Evolutionary conservation across 2,888 invertebrate genomes (phyloP).

Genomic region (Boloria euphrosyne): DNA sequence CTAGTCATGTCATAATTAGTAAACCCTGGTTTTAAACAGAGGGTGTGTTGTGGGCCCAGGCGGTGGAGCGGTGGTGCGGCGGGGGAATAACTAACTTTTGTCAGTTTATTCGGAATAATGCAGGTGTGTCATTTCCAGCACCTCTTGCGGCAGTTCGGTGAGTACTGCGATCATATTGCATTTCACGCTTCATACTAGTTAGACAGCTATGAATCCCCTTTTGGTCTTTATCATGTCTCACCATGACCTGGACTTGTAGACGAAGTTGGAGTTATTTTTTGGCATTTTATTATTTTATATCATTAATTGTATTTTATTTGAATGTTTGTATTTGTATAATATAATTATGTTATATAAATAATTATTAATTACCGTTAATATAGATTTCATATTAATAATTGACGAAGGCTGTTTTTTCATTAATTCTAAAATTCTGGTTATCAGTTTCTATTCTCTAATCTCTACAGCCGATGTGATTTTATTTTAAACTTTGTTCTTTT

Average conservation of each 20-base stretch:
- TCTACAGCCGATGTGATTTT: too few relatives aligned
- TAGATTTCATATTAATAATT: too few relatives aligned
- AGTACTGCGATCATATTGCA: constrained; percentile 60
- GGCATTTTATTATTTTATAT: too few relatives aligned
- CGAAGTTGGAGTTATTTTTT: too few relatives aligned
- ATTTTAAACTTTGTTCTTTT: too few relatives aligned
- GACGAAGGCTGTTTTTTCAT: too few relatives aligned
- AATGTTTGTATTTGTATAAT: too few relatives aligned
- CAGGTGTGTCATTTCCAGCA: constrained; percentile 84
- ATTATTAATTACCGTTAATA: too few relatives aligned
- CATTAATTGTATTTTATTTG: too few relatives aligned
- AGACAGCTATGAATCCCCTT: constrained; percentile 24
- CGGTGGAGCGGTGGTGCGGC: constrained; percentile 61
- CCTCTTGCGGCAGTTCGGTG: constrained; percentile 80
- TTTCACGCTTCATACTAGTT: constrained; percentile 43
- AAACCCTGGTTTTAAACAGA: constrained; percentile 78
- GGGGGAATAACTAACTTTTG: constrained; percentile 66
- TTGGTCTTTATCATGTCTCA: constrained; percentile 20
- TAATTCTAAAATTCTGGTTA: too few relatives aligned
- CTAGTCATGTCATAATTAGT: constrained; percentile 68
- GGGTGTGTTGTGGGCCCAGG: constrained; percentile 68
- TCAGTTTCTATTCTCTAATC: too few relatives aligned
- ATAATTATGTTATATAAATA: not conserved
- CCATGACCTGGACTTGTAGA: constrained; percentile 19
- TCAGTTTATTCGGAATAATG: constrained; percentile 75